Percentiles rank a stretch among this genome's conserved stretches.
Conservation (phyloP, 2,113 vertebrate species). For the Marcusenius ussheri region DNA sequence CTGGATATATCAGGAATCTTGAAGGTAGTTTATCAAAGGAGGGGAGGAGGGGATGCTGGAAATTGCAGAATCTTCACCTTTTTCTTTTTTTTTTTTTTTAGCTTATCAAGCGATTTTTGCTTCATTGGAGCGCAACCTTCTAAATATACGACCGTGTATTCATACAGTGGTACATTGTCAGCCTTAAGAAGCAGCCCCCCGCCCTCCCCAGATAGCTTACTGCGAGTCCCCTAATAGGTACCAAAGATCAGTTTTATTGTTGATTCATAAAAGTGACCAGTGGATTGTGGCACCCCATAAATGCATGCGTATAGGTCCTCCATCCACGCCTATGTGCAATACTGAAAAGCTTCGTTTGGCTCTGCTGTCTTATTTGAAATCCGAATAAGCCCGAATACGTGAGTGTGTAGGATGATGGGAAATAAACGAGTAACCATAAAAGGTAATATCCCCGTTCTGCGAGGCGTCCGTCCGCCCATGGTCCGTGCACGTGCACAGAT, state of each 20-base stretch:
- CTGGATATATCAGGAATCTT: constrained; percentile 67
- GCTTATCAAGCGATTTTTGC: constrained; percentile 8
- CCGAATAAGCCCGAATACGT: background rate
- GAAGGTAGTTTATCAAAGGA: constrained; percentile 74
- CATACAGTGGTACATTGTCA: background rate
- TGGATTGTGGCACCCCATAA: background rate
- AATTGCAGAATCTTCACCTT: constrained; percentile 57
- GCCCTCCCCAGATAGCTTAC: background rate
- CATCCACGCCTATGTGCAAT: background rate
- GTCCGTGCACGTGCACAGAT: background rate
- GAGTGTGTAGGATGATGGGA: background rate
- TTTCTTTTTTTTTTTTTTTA: background rate
- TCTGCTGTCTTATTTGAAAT: background rate
- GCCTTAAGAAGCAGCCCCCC: background rate
- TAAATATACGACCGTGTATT: background rate
- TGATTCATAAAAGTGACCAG: background rate
- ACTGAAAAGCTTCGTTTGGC: background rate
- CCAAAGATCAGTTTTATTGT: constrained; percentile 4
- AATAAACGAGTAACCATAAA: background rate
- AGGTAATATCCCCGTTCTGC: background rate
- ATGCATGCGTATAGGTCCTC: background rate
- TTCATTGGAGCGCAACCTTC: background rate
- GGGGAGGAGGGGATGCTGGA: constrained; percentile 29
- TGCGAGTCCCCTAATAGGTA: background rate
- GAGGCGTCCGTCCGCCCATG: background rate